Conservation (phyloP, 2,888 invertebrate species). For the Biston betularia region DNA sequence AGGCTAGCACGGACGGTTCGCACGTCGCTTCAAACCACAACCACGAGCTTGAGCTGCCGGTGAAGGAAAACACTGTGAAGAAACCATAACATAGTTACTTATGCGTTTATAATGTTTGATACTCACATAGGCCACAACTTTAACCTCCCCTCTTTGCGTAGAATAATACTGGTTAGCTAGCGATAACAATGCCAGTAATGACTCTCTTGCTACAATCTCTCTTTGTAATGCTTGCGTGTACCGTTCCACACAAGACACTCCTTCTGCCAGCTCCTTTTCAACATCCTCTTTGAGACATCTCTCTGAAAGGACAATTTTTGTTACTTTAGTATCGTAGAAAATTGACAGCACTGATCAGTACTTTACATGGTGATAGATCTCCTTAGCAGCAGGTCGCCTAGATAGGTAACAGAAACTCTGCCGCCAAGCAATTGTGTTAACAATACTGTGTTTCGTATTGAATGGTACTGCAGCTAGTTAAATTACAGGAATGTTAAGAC, state of each 20-base stretch:
- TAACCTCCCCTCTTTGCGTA: slow-evolving; percentile 96
- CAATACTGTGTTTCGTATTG: too few species aligned
- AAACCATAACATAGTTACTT: background rate
- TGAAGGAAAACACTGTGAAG: too few species aligned
- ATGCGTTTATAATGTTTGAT: slow-evolving; percentile 1
- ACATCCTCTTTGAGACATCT: slow-evolving; percentile 94
- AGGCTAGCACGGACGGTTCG: too few species aligned
- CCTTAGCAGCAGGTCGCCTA: too few species aligned
- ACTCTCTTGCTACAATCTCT: slow-evolving; percentile 93
- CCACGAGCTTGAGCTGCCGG: too few species aligned
- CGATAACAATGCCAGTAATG: slow-evolving; percentile 91
- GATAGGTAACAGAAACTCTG: too few species aligned
- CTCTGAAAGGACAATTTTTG: slow-evolving; percentile 79
- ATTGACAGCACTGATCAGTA: background rate
- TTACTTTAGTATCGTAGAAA: background rate
- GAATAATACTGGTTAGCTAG: slow-evolving; percentile 95
- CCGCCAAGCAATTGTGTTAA: too few species aligned
- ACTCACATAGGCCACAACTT: slow-evolving; percentile 97
- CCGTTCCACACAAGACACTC: slow-evolving; percentile 91
- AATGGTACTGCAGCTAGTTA: too few species aligned
- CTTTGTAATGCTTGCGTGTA: slow-evolving; percentile 93
- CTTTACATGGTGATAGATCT: background rate
- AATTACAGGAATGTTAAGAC: too few species aligned
- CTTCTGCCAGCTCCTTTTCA: slow-evolving; percentile 94
- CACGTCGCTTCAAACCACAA: too few species aligned